phyloP scores from a whole-genome alignment of 2,888 invertebrate genomes.

The Teleiodes luculella region DNA sequence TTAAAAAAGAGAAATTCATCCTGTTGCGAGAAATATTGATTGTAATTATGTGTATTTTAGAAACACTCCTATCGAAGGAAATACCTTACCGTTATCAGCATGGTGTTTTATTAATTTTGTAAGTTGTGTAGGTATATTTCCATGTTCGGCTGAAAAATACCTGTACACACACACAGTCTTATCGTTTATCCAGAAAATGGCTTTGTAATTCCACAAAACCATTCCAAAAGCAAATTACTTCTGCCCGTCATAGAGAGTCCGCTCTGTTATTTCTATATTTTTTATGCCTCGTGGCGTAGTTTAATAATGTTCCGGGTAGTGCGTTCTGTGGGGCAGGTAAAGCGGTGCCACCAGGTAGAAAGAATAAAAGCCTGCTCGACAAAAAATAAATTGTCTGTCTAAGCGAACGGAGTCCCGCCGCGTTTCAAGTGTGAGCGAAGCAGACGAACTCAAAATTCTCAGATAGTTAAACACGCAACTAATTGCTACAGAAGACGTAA shows the following conservation, averaged over 20 bases:
- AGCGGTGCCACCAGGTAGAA: conserved; percentile 51
- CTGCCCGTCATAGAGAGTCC: conserved; percentile 44
- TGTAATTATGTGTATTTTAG: no score
- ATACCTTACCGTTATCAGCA: background rate
- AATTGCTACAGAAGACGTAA: conserved; percentile 11
- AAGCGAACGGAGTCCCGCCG: conserved; percentile 35
- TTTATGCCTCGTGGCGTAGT: conserved; percentile 60
- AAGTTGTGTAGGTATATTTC: conserved; percentile 3
- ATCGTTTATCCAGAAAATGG: conserved; percentile 11
- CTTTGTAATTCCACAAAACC: conserved; percentile 40
- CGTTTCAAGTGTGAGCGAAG: conserved; percentile 46
- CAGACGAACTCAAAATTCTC: conserved; percentile 8
- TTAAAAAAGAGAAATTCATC: background rate
- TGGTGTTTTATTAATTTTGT: background rate
- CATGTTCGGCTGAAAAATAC: background rate
- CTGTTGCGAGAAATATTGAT: no score
- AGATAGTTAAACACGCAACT: conserved; percentile 11
- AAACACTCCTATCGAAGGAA: no score
- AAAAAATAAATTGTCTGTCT: conserved; percentile 48
- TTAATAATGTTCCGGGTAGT: conserved; percentile 72
- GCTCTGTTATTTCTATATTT: conserved; percentile 53
- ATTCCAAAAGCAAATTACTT: conserved; percentile 48
- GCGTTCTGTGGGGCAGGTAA: conserved; percentile 62
- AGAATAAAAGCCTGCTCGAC: conserved; percentile 42
- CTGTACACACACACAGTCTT: conserved; percentile 1